Conservation (phyloP, 2,113 vertebrate species). For the Pomatostomus ruficeps region DNA sequence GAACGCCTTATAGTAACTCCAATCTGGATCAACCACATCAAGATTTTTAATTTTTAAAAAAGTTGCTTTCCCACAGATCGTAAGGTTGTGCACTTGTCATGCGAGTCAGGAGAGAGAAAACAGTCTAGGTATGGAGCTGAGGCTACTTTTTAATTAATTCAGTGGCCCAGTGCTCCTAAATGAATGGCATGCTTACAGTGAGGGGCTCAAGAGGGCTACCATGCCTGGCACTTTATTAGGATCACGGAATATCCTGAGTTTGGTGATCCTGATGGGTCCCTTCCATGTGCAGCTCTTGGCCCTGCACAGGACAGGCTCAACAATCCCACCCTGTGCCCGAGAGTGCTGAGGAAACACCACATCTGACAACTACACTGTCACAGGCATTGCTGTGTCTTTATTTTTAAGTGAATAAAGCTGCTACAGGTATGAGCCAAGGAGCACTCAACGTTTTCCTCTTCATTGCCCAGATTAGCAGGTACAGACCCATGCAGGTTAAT, state of each 20-base stretch:
- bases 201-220: background rate
- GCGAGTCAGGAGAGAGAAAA: background rate
- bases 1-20: background rate
- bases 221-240: background rate
- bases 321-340: background rate
- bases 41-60: background rate
- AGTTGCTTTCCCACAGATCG: background rate
- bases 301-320: background rate
- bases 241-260: background rate
- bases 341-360: background rate
- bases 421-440: background rate
- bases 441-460: background rate
- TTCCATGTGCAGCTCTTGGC: background rate
- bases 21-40: background rate
- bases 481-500: background rate
- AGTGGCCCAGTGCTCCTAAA: background rate
- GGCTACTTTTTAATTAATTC: background rate
- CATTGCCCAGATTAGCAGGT: background rate
- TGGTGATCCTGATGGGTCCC: background rate
- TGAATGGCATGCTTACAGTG: background rate
- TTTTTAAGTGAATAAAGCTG: background rate
- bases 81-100: background rate
- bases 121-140: background rate
- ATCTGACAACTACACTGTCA: background rate
- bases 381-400: accelerated